These are phyloP conservation scores for Malurus elegans DNA, from an alignment of 2,113 vertebrate genomes.

Conservation along the genomic window DNA sequence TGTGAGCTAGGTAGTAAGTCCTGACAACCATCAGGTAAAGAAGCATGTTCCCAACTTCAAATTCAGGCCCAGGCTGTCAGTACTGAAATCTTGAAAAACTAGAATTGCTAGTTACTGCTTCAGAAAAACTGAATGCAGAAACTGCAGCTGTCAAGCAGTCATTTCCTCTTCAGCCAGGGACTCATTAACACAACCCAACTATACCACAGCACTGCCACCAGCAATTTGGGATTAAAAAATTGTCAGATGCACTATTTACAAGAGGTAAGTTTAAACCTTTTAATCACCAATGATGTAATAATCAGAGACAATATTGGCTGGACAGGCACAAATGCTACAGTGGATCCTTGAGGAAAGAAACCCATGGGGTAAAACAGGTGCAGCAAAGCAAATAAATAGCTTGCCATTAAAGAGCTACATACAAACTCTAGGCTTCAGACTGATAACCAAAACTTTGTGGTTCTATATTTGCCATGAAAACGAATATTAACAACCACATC, in stretches of 20 bases:
- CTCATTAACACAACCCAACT: background rate
- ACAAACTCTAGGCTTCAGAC: background rate
- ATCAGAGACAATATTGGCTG: background rate
- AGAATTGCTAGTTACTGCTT: background rate
- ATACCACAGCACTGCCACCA: background rate
- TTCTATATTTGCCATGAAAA: background rate
- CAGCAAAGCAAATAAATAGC: background rate
- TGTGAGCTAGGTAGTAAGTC: background rate
- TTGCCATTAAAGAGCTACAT: background rate
- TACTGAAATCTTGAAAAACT: background rate
- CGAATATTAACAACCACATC: background rate
- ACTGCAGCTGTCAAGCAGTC: background rate
- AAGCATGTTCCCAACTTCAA: background rate
- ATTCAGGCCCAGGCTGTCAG: background rate
- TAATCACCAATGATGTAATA: background rate
- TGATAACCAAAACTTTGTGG: background rate
- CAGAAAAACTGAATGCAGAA: background rate
- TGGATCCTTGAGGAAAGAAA: background rate
- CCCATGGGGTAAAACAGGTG: background rate
- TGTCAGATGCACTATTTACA: background rate
- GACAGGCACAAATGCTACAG: background rate
- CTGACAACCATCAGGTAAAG: background rate
- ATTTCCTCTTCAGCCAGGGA: background rate
- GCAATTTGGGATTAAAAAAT: background rate
- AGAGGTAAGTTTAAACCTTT: background rate